Base-by-base conservation (phyloP, 2,888 invertebrate species). In the Epinotia bilunana region DNA sequence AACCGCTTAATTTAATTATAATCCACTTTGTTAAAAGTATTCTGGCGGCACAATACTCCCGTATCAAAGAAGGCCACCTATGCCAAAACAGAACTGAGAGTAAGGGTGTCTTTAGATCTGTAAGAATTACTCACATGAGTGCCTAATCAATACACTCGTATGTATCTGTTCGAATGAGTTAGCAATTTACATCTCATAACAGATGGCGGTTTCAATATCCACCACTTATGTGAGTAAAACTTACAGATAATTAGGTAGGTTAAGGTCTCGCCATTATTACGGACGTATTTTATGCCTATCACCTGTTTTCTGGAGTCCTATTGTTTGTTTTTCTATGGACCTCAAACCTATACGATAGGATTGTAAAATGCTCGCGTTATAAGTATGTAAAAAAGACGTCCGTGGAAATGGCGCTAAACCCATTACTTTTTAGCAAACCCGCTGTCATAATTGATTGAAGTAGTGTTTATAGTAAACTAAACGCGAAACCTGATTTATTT, bases 401-500 rank as follows among this genome's bases (percentile, higher is more conserved):
- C n/a, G 67, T 67, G 33, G 28, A 67, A 55, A 53, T 12, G 28
- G 13, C 33, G 53, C 28, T 55, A 33, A 55, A 67, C 11, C 13
- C n/a, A 55, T 20, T 20, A 68, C 43, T 58, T 33, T 33, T 61
- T 13, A 43, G 16, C 57, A 68, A 68, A 57, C 18, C 67, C 39
- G 57, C 20, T 68, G 68, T 68, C 46, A 60, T 46, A 60, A 69
- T 58, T 60, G 43, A 58, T 20, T 69, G 23, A 58, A 68, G 57
- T 69, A 33, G 20, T 39, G 28, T 67, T 55, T n/a, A 39, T 18
- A 49, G 16, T 64, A 43, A 64, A 53, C 18, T 18, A 57, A 57
- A 67, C 55, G 55, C 20, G 33, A 67, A 55, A 20, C 55, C 18
- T 68, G 39, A 57, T 57, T 68, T 68, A 28, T 68, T 68, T 58